These are phyloP conservation scores for Macrophya alboannulata DNA, from an alignment of 2,888 invertebrate species.

Conservation along the genomic window DNA sequence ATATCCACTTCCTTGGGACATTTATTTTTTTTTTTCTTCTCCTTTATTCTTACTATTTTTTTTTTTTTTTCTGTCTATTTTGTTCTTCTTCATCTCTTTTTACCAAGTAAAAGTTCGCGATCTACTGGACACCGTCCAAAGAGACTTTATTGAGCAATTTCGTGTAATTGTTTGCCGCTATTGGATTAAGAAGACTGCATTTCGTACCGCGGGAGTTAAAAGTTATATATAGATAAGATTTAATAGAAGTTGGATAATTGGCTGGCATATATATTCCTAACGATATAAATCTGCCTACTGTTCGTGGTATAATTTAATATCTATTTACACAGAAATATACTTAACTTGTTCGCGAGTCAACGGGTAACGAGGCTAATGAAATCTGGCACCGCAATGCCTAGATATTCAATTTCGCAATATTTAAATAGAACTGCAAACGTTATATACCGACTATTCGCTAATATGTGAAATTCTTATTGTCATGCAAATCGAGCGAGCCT, in stretches of 20 bases:
- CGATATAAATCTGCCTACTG: neutral
- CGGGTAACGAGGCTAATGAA: slow-evolving; percentile 49
- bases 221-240: slow-evolving; percentile 12
- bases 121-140: slow-evolving; percentile 1
- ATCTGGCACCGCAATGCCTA: neutral
- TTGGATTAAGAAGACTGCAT: slow-evolving; percentile 14
- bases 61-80: no score
- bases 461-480: slow-evolving; percentile 51
- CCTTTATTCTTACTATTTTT: neutral
- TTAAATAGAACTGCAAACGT: slow-evolving; percentile 3
- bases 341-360: slow-evolving; percentile 7
- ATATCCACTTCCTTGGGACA: neutral
- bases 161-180: slow-evolving; percentile 10
- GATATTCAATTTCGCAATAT: slow-evolving; percentile 24
- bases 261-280: neutral
- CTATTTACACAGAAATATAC: neutral
- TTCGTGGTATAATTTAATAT: neutral
- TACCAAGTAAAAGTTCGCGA: neutral
- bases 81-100: neutral
- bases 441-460: neutral
- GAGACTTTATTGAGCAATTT: slow-evolving; percentile 21
- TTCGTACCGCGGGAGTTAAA: neutral
- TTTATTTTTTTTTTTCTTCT: neutral
- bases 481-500: slow-evolving; percentile 38
- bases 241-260: neutral